These are phyloP conservation scores for Xiphorhynchus elegans DNA, from an alignment of 2,113 vertebrate species.

Conservation along the genomic window DNA sequence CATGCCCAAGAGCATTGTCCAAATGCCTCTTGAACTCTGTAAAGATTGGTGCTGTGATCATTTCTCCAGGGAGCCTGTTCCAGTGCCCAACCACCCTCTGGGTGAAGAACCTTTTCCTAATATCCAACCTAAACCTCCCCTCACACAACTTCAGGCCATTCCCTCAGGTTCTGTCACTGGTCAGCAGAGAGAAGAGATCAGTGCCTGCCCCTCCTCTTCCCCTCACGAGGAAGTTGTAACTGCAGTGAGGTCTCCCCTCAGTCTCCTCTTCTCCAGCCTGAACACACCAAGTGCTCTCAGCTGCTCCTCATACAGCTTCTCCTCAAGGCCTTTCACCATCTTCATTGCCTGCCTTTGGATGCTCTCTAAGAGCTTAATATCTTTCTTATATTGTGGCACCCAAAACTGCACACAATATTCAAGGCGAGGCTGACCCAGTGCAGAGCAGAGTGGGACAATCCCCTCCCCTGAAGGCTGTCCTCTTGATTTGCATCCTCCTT, in stretches of 20 bases:
- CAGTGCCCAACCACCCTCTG: neutral
- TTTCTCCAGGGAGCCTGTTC: too few relatives aligned
- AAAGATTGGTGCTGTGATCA: too few relatives aligned
- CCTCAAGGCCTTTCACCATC: neutral
- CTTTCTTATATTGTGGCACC: neutral
- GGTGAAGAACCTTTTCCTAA: neutral
- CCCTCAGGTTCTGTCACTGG: neutral
- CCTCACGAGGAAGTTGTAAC: neutral
- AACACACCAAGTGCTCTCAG: neutral
- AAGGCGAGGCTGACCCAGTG: neutral
- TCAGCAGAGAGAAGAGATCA: neutral
- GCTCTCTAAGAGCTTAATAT: neutral
- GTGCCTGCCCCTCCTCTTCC: neutral
- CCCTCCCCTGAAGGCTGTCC: neutral
- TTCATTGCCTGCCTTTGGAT: neutral
- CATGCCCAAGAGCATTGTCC: too few relatives aligned
- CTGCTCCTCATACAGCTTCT: neutral
- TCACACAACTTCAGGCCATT: neutral
- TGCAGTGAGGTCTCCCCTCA: neutral
- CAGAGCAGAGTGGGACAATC: neutral
- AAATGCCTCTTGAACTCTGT: too few relatives aligned
- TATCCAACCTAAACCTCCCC: neutral
- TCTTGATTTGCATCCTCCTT: neutral
- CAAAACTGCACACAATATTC: neutral
- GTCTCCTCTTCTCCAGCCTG: neutral